Percentiles rank a stretch among this genome's conserved stretches.
Evolutionary conservation across 2,113 vertebrate species (phyloP).

Genomic region (Archilochus colubris): DNA sequence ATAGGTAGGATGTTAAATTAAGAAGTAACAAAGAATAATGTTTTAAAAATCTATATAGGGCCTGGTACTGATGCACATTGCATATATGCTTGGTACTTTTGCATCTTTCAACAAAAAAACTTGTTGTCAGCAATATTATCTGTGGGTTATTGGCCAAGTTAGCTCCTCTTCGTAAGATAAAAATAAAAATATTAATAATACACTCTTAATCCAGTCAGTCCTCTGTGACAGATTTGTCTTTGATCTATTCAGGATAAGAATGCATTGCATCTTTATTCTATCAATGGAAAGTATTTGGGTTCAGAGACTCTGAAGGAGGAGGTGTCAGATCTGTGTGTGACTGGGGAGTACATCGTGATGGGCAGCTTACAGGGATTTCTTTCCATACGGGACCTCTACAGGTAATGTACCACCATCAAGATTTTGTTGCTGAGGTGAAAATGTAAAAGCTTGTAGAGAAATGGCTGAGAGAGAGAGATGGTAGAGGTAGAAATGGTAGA

Average conservation of each 20-base stretch:
- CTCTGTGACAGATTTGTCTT: not conserved
- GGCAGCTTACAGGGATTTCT: slow-evolving; percentile 94
- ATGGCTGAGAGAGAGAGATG: not conserved
- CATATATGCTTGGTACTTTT: not conserved
- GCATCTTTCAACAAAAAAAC: not conserved
- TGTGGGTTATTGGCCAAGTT: not conserved
- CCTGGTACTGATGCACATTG: not conserved
- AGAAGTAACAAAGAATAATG: not conserved
- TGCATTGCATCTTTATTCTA: slow-evolving; percentile 91
- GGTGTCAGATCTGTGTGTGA: slow-evolving; percentile 91
- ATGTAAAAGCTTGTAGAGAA: not conserved
- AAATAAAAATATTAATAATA: not conserved
- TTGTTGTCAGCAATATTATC: not conserved
- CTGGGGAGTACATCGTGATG: slow-evolving; percentile 86
- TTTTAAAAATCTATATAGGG: not conserved
- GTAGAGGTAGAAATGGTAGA: too few species aligned
- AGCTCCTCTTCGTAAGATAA: not conserved
- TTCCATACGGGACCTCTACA: slow-evolving; percentile 92
- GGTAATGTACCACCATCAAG: slow-evolving; percentile 74
- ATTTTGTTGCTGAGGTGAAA: not conserved
- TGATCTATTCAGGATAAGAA: slow-evolving; percentile 88
- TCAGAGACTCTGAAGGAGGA: slow-evolving; percentile 91
- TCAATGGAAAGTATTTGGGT: slow-evolving; percentile 91
- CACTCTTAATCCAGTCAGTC: not conserved
- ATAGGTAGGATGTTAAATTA: not conserved